These are phyloP conservation scores for Ochlodes sylvanus DNA, from an alignment of 2,888 invertebrate genomes.

Conservation along the genomic window DNA sequence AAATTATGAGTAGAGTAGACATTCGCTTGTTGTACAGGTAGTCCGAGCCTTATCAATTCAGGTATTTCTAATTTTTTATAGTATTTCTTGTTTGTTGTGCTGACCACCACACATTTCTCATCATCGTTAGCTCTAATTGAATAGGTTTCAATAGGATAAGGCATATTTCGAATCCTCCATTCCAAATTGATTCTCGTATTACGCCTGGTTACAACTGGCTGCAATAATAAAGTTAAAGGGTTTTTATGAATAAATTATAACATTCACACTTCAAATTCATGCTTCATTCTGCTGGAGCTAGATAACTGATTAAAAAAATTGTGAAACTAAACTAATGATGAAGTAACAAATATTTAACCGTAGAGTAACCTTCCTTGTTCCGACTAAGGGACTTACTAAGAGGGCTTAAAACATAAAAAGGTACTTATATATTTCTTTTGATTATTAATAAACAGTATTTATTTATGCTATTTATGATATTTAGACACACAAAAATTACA, in stretches of 20 bases:
- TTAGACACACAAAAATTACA: no score
- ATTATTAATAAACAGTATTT: no score
- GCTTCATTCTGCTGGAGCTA: no score
- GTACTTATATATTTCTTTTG: no score
- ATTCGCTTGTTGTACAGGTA: slow-evolving; percentile 86
- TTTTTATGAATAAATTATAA: not conserved
- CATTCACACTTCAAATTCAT: no score
- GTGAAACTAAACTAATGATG: no score
- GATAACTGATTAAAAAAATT: no score
- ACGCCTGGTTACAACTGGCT: slow-evolving; percentile 89
- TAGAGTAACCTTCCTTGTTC: no score
- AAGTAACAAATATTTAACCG: no score
- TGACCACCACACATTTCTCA: slow-evolving; percentile 87
- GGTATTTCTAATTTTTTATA: slow-evolving; percentile 89
- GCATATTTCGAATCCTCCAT: slow-evolving; percentile 93
- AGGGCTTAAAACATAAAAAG: no score
- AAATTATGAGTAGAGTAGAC: slow-evolving; percentile 89
- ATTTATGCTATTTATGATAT: no score
- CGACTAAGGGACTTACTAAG: no score
- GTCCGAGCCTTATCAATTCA: slow-evolving; percentile 88
- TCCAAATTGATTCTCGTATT: slow-evolving; percentile 90
- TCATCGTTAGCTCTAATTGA: slow-evolving; percentile 87
- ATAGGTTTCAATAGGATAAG: slow-evolving; percentile 90
- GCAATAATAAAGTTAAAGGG: slow-evolving; percentile 53
- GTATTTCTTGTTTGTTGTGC: slow-evolving; percentile 93